Conservation (phyloP, 2,797 vertebrate species). For the Chaenodraco wilsoni region DNA sequence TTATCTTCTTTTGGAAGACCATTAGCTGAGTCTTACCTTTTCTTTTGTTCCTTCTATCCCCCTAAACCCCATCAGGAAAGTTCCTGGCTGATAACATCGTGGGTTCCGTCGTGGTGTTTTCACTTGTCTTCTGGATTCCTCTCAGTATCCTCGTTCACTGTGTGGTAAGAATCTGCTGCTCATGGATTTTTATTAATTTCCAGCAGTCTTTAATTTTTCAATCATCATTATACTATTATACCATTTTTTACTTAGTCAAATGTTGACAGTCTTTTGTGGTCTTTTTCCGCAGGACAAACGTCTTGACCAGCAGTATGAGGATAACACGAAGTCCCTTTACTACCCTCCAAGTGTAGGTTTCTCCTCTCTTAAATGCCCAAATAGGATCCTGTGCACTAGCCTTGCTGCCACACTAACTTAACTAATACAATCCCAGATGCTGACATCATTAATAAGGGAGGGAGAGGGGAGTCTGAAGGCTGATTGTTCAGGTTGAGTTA, state of each 20-base stretch:
- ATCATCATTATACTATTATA: too few species aligned
- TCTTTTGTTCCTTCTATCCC: not conserved
- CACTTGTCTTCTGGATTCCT: conserved; percentile 96
- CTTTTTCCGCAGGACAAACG: conserved; percentile 90
- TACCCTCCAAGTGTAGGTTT: conserved; percentile 90
- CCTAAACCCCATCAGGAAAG: conserved; percentile 85
- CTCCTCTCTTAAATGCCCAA: not conserved
- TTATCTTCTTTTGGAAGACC: too few species aligned
- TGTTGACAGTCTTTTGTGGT: not conserved
- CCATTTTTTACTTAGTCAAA: not conserved
- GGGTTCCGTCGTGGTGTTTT: conserved; percentile 98
- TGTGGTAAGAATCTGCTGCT: conserved; percentile 86
- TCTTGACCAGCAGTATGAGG: conserved; percentile 94
- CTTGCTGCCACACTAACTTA: conserved; percentile 63
- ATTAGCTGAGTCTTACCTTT: too few species aligned
- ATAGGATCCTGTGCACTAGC: conserved; percentile 22
- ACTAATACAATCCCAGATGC: conserved; percentile 48
- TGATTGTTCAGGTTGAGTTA: not conserved
- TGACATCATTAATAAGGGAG: conserved; percentile 37
- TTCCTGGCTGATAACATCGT: conserved; percentile 99
- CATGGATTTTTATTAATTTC: not conserved
- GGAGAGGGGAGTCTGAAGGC: not conserved
- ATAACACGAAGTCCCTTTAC: conserved; percentile 88
- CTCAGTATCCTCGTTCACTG: conserved; percentile 98
- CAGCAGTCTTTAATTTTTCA: not conserved